Evolutionary conservation across 2,797 vertebrate species (phyloP).

Genomic region (Tauraco hartlaubi): DNA sequence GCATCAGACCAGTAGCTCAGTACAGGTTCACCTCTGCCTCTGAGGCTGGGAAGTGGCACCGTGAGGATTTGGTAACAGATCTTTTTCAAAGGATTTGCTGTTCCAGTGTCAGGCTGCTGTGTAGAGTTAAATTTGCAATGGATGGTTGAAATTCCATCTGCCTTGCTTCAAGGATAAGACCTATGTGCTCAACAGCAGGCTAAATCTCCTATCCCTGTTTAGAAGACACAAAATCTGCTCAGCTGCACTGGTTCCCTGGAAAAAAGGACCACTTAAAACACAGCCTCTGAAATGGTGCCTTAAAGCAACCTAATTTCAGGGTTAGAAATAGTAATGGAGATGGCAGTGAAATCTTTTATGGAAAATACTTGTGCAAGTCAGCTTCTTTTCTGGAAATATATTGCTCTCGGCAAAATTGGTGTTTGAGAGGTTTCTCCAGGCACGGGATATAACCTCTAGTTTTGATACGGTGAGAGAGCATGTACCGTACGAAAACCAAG

Average conservation of each 20-base stretch:
- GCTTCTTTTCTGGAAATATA: not conserved
- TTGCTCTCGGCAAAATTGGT: not conserved
- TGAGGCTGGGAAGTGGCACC: not conserved
- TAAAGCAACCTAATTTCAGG: not conserved
- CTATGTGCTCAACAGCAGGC: not conserved
- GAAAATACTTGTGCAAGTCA: not conserved
- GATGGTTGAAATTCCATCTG: conserved; percentile 17
- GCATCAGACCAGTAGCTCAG: not conserved
- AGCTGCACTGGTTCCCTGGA: not conserved
- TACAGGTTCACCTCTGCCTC: not conserved
- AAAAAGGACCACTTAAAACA: not conserved
- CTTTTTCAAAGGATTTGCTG: conserved; percentile 40
- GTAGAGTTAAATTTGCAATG: not conserved
- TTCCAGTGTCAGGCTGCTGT: not conserved
- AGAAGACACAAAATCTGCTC: not conserved
- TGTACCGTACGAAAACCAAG: not conserved
- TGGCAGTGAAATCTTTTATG: not conserved
- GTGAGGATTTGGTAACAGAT: not conserved
- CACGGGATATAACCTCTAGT: not conserved
- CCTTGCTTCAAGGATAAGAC: not conserved
- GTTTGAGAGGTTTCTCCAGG: not conserved
- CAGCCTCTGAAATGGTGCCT: not conserved
- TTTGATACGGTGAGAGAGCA: not conserved
- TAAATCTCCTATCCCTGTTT: not conserved
- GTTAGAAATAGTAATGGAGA: not conserved